phyloP scores from a whole-genome alignment of 2,888 invertebrate species.

The Myathropa florea region DNA sequence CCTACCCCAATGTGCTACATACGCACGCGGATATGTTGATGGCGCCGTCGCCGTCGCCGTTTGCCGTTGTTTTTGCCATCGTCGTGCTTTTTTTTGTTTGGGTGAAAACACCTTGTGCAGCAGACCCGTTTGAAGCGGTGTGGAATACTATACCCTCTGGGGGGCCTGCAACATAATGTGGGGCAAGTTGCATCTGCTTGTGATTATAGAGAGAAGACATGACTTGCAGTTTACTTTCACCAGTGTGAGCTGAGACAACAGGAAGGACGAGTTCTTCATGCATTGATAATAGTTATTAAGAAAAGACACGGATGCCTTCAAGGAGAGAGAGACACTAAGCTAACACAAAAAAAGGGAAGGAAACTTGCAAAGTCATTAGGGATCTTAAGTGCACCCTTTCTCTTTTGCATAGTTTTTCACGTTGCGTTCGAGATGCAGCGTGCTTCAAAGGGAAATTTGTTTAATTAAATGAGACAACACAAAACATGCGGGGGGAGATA shows the following conservation, averaged over 20 bases:
- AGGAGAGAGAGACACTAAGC: not conserved
- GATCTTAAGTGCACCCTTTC: not conserved
- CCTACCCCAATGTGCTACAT: conserved; percentile 50
- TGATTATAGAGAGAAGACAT: conserved; percentile 36
- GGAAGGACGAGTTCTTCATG: not conserved
- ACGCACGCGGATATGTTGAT: conserved; percentile 11
- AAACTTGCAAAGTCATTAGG: not conserved
- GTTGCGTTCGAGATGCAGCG: too few relatives aligned
- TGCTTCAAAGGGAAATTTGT: not conserved
- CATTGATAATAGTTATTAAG: not conserved
- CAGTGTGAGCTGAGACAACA: not conserved
- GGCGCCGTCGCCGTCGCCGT: conserved; percentile 10
- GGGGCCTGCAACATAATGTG: conserved; percentile 31
- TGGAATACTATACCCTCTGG: conserved; percentile 11
- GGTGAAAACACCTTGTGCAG: conserved; percentile 53
- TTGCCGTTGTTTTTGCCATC: not conserved
- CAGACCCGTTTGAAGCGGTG: conserved; percentile 35
- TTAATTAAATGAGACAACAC: not conserved
- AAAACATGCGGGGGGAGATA: not conserved
- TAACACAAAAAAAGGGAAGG: not conserved
- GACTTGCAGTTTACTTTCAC: conserved; percentile 51
- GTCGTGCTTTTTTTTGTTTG: not conserved
- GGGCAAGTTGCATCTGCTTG: conserved; percentile 60
- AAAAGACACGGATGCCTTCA: not conserved
- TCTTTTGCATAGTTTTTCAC: not conserved